Percentiles rank a stretch among this genome's conserved stretches.
phyloP scores from a whole-genome alignment of 2,113 vertebrate genomes.

The Nicator chloris region DNA sequence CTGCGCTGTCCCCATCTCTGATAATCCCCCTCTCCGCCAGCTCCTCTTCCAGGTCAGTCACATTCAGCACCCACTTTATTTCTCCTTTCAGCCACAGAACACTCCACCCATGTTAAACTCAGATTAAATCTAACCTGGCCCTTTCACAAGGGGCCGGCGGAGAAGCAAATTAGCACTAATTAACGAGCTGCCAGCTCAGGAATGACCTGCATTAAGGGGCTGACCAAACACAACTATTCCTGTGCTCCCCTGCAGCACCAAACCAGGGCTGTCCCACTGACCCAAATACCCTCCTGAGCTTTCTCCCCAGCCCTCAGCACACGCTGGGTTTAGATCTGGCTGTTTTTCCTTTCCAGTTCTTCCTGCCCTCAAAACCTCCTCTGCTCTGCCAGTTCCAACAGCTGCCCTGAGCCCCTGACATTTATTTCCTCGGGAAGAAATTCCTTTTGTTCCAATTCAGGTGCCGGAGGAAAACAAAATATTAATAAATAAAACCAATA shows the following conservation, averaged over 20 bases:
- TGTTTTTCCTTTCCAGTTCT: too few species aligned
- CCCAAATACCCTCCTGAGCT: not conserved
- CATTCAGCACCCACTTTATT: not conserved
- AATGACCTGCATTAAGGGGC: not conserved
- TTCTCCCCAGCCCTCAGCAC: not conserved
- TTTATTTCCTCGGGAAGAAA: not conserved
- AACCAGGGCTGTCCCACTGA: not conserved
- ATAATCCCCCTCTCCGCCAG: not conserved
- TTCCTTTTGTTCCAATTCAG: not conserved
- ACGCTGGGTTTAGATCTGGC: rapidly evolving
- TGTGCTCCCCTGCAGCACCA: not conserved
- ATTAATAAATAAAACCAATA: too few species aligned
- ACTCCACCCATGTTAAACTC: not conserved
- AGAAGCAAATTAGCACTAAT: not conserved
- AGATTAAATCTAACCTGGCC: not conserved
- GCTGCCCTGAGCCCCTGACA: not conserved
- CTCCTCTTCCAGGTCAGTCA: not conserved
- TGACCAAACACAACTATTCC: not conserved
- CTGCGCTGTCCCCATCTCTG: not conserved
- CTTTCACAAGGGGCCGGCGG: rapidly evolving
- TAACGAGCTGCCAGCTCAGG: not conserved
- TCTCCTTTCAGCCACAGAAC: not conserved
- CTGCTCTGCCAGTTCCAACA: not conserved
- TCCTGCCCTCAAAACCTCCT: not conserved
- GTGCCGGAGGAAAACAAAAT: too few species aligned